Evolutionary conservation across 2,797 vertebrate species (phyloP).

Genomic region (Hapalemur alaotrensis): DNA sequence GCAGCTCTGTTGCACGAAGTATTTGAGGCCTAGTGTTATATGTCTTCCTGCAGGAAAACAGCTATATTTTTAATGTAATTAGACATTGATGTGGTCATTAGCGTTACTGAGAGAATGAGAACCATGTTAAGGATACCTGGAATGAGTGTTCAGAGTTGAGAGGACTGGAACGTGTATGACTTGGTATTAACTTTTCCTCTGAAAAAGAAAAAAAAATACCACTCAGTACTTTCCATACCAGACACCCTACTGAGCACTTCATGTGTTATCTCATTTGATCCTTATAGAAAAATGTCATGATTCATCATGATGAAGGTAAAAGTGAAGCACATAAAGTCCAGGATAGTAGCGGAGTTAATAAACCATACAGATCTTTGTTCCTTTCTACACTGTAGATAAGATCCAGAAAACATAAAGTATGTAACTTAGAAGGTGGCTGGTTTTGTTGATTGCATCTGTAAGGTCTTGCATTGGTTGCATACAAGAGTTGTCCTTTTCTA

Average conservation of each 20-base stretch:
- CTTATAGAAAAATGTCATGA: background rate
- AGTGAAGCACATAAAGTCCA: background rate
- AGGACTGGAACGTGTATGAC: background rate
- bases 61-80: background rate
- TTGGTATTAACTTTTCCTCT: conserved; percentile 28
- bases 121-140: background rate
- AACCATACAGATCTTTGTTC: background rate
- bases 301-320: conserved; percentile 37
- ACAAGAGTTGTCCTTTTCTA: background rate
- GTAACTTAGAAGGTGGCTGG: background rate
- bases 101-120: conserved; percentile 38
- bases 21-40: background rate
- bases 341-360: background rate
- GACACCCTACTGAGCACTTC: background rate
- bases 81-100: background rate
- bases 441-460: conserved; percentile 9
- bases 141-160: conserved; percentile 24
- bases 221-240: conserved; percentile 11
- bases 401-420: background rate
- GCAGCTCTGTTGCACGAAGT: background rate
- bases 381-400: background rate
- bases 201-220: background rate
- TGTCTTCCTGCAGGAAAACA: background rate
- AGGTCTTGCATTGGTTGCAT: background rate
- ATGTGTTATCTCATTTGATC: conserved; percentile 36